Evolutionary conservation across 2,797 vertebrate genomes (phyloP), one percentile per base, ranked within the genome.

Genomic region (Glyptemys insculpta): DNA sequence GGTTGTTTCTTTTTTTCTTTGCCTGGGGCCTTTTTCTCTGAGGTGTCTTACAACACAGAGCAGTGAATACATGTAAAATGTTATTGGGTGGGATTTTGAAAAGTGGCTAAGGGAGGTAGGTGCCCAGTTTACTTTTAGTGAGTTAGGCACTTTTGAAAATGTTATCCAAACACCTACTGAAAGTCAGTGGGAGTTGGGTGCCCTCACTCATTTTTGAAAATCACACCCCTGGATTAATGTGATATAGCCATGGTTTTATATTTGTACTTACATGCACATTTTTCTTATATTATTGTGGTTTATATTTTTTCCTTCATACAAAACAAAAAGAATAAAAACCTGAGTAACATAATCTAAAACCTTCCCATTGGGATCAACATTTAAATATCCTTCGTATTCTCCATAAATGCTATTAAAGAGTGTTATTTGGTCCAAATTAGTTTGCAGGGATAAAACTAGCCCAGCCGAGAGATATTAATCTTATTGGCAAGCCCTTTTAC

Each of bases 381-480:
- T 95, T 90, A 81, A 94, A 93, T 89, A 92, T 88, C 86, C 59
- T 92, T 91, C 79, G 23, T 89, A 74, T 96, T 59, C 65, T 94
- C 87, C 59, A 57, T 80, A 89, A 88, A 86, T 92, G 50, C 56
- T 89, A 56, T 91, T 90, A 57, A 41, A n/a, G 49, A 92, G 23
- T 5, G 31, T 89, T 94, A 89, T 94, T 94, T 94, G 11, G 65
- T 91, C 93, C 93, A 44, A 19, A 41, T 93, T 91, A 87, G 23
- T 80, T 93, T 94, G 31, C 82, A 87, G 68, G 84, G 88, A 94
- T 95, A 91, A 86, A 89, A 93, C 74, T 93, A 84, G 37, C 74
- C 84, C 47, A 76, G 41, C 11, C 1, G 50, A 93, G 87, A 89
- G 90, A 76, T 29, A 53, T 94, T 95, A 87, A 93, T 95, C 82